Conservation (phyloP, 2,888 invertebrate genomes). For the Aphidoletes aphidimyza region DNA sequence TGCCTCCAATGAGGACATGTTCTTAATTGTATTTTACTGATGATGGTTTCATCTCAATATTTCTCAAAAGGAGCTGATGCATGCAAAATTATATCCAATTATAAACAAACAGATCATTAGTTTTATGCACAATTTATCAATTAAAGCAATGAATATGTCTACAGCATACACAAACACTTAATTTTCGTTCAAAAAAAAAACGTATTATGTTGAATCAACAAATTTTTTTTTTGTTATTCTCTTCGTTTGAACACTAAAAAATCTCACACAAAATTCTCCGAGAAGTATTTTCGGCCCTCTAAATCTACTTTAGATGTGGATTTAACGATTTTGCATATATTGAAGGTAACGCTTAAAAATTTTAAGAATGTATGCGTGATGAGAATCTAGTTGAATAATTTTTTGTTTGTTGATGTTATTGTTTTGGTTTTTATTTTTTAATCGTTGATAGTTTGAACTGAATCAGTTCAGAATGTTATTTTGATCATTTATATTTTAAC, state of each 20-base stretch:
- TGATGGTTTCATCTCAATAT: too few relatives aligned
- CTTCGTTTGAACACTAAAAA: constrained; percentile 13
- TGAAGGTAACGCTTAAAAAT: background rate
- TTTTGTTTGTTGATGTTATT: background rate
- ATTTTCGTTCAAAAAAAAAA: too few relatives aligned
- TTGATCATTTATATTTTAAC: background rate
- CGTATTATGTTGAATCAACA: too few relatives aligned
- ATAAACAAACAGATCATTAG: background rate
- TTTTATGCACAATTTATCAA: background rate
- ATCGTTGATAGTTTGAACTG: too few relatives aligned
- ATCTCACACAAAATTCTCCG: background rate
- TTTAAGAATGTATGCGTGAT: background rate
- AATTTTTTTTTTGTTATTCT: background rate
- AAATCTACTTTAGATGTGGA: constrained; percentile 7
- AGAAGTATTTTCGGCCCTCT: too few relatives aligned
- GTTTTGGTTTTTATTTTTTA: background rate
- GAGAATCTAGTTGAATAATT: background rate
- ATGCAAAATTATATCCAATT: constrained; percentile 7
- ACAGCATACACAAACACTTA: background rate
- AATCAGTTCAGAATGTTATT: background rate
- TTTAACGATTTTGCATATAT: background rate
- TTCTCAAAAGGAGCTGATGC: constrained; percentile 11
- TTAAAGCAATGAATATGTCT: background rate
- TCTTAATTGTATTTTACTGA: too few relatives aligned
- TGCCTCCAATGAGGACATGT: background rate